These are phyloP conservation scores for Acanthosepion esculentum DNA, from an alignment of 2,888 invertebrate species.

Conservation along the genomic window DNA sequence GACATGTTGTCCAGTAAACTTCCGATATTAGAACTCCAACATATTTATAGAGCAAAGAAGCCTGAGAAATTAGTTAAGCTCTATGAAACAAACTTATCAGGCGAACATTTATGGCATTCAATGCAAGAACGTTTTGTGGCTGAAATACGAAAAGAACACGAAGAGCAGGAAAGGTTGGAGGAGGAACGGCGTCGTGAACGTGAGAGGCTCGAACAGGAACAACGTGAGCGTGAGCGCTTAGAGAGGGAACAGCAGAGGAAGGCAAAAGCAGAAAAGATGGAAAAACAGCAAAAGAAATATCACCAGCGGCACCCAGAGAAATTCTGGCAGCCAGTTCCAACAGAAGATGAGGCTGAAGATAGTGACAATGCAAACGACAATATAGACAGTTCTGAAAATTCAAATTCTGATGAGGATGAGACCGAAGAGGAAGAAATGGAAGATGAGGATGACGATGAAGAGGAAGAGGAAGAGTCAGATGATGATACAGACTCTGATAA, in stretches of 20 bases:
- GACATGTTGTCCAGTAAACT: slow-evolving; percentile 69
- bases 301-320: not conserved
- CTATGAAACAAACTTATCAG: slow-evolving; percentile 66
- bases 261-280: slow-evolving; percentile 47
- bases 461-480: slow-evolving; percentile 51
- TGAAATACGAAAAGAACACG: slow-evolving; percentile 59
- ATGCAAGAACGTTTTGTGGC: slow-evolving; percentile 66
- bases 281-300: not conserved
- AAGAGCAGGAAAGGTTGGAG: slow-evolving; percentile 53
- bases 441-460: slow-evolving; percentile 47
- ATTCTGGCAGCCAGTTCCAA: not conserved
- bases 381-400: not conserved
- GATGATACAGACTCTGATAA: slow-evolving; percentile 51
- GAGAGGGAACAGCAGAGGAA: slow-evolving; percentile 53
- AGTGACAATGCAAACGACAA: slow-evolving; percentile 33
- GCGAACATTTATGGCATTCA: slow-evolving; percentile 70
- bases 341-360: not conserved
- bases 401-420: slow-evolving; percentile 50
- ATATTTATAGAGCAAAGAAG: slow-evolving; percentile 61
- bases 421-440: slow-evolving; percentile 53
- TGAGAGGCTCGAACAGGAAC: slow-evolving; percentile 54
- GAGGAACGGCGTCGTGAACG: slow-evolving; percentile 46
- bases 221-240: slow-evolving; percentile 54
- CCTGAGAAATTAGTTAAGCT: slow-evolving; percentile 60
- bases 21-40: slow-evolving; percentile 60